Percentiles rank a stretch among this genome's conserved stretches.
These are phyloP conservation scores for Phortica okadai DNA, from an alignment of 2,888 invertebrate species.

Conservation along the genomic window DNA sequence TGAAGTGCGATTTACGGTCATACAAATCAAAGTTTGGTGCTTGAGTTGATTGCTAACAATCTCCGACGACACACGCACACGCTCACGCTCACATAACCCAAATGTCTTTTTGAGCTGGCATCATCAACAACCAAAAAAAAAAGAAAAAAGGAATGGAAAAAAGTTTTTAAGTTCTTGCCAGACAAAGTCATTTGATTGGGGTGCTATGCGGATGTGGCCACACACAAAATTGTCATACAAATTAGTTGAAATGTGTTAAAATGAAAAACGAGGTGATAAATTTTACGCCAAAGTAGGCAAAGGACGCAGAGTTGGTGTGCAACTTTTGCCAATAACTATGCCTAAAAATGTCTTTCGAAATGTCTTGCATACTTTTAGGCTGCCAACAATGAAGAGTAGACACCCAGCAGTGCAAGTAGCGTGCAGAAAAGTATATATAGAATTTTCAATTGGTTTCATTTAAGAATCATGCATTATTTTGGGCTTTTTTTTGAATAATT, in stretches of 20 bases:
- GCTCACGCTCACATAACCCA: neutral
- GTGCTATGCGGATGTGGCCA: constrained; percentile 47
- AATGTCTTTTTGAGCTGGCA: constrained; percentile 47
- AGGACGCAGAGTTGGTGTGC: neutral
- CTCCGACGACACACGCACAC: constrained; percentile 34
- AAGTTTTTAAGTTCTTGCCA: constrained; percentile 28
- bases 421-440: no score
- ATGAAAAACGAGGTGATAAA: constrained; percentile 61
- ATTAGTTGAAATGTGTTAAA: constrained; percentile 56
- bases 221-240: constrained; percentile 56
- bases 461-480: no score
- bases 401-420: no score
- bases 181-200: constrained; percentile 42
- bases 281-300: constrained; percentile 35
- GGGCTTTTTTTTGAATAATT: no score
- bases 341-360: neutral
- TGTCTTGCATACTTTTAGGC: neutral
- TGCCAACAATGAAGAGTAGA: neutral
- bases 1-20: constrained; percentile 70
- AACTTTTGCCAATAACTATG: neutral
- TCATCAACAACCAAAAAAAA: neutral
- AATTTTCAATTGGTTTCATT: no score
- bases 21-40: constrained; percentile 70
- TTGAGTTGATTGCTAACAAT: constrained; percentile 67
- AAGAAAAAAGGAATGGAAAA: neutral